phyloP scores from a whole-genome alignment of 2,113 vertebrate genomes.

The Proterorhinus semilunaris region DNA sequence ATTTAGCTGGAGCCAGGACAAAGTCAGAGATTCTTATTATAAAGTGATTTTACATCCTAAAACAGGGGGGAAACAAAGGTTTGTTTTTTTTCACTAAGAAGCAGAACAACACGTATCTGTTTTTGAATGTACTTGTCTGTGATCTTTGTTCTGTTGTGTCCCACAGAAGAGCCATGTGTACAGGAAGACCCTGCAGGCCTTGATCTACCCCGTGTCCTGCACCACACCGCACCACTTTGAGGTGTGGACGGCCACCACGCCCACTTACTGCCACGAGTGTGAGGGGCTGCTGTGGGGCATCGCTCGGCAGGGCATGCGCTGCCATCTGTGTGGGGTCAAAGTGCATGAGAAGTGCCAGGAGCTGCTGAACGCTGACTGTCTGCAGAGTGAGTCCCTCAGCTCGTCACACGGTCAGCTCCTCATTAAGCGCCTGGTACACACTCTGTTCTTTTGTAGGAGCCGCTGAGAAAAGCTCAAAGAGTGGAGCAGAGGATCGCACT shows the following conservation, averaged over 20 bases:
- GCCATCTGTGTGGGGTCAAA: slow-evolving; percentile 94
- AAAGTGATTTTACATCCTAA: no score
- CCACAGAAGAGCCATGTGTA: slow-evolving; percentile 92
- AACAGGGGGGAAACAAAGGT: no score
- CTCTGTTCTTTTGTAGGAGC: slow-evolving; percentile 77
- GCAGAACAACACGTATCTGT: no score
- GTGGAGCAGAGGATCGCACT: slow-evolving; percentile 92
- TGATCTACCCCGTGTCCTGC: slow-evolving; percentile 98
- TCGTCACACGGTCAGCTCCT: not conserved
- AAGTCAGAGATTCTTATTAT: no score
- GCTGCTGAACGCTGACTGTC: slow-evolving; percentile 93
- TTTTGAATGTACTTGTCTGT: no score
- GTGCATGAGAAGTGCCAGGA: slow-evolving; percentile 99
- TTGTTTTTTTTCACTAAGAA: no score
- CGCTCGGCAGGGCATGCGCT: slow-evolving; percentile 95
- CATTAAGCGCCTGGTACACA: not conserved
- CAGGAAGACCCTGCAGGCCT: slow-evolving; percentile 95
- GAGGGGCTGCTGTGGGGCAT: slow-evolving; percentile 98
- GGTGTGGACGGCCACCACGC: slow-evolving; percentile 95
- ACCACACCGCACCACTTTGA: slow-evolving; percentile 97
- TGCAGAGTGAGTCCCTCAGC: slow-evolving; percentile 87
- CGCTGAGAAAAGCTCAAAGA: slow-evolving; percentile 95
- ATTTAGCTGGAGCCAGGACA: no score
- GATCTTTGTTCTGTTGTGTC: not conserved
- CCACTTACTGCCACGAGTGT: slow-evolving; percentile 97